A percentile compares a stretch with the other conserved stretches of the same genome.
Conservation (phyloP, 1,140 invertebrate species). For the Drosophila cardini region DNA sequence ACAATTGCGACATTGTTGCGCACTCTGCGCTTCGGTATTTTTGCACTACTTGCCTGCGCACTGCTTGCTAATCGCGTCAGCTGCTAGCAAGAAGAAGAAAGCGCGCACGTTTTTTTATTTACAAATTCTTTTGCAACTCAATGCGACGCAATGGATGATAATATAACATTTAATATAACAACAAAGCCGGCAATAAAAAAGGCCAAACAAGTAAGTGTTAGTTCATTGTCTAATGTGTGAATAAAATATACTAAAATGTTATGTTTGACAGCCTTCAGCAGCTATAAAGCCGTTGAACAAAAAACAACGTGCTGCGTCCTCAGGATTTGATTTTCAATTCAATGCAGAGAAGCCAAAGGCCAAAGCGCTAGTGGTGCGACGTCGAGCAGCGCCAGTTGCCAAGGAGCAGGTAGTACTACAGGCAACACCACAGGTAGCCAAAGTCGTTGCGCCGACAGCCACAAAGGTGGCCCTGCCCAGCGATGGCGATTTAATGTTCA, state of each 20-base stretch:
- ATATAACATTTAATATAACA: constrained; percentile 59
- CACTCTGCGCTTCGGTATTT: background rate
- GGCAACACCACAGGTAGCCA: background rate
- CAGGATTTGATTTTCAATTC: constrained; percentile 64
- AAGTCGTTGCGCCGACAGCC: background rate
- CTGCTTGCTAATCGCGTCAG: constrained; percentile 25
- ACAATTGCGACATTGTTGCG: background rate
- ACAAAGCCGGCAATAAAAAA: constrained; percentile 3
- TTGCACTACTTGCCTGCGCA: constrained; percentile 12
- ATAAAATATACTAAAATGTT: background rate
- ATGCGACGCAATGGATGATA: constrained; percentile 46
- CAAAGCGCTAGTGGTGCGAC: constrained; percentile 70
- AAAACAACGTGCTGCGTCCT: constrained; percentile 45
- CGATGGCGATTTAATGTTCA: constrained; percentile 58
- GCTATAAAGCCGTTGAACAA: constrained; percentile 13
- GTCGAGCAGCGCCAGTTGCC: constrained; percentile 24
- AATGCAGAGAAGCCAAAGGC: constrained; percentile 67
- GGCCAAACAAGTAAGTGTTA: constrained; percentile 36
- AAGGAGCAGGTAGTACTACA: background rate
- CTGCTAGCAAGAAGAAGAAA: constrained; percentile 38
- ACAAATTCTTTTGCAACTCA: constrained; percentile 33
- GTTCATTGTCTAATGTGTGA: no score
- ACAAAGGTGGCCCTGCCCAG: background rate
- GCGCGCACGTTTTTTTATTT: constrained; percentile 69
- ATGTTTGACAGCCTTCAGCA: background rate